Conservation (phyloP, 2,888 invertebrate genomes). For the Leucozona laternaria region DNA sequence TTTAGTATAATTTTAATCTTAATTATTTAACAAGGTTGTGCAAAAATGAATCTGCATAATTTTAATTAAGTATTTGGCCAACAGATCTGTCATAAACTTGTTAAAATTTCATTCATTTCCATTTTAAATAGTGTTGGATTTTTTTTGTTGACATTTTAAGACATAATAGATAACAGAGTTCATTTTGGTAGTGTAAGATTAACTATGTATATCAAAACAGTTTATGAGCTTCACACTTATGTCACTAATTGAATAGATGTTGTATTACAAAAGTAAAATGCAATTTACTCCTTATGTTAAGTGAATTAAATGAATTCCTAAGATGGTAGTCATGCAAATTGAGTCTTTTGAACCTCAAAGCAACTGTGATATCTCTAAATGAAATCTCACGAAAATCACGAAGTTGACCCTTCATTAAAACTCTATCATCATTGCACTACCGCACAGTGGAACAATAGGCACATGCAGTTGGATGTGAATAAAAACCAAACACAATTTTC, state of each 20-base stretch:
- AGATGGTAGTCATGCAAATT: background rate
- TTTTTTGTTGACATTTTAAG: slow-evolving; percentile 7
- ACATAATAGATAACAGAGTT: background rate
- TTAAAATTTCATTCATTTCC: slow-evolving; percentile 1
- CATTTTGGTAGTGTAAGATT: background rate
- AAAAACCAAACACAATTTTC: too few species aligned
- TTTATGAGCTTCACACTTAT: slow-evolving; percentile 16
- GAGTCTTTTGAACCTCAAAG: slow-evolving; percentile 27
- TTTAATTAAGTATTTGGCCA: background rate
- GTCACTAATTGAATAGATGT: slow-evolving; percentile 11
- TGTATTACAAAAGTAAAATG: slow-evolving; percentile 3
- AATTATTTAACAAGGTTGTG: slow-evolving; percentile 27
- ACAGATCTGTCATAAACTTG: slow-evolving; percentile 12
- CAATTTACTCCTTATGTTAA: slow-evolving; percentile 12
- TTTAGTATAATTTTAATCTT: slow-evolving; percentile 14
- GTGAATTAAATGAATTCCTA: background rate
- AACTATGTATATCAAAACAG: background rate
- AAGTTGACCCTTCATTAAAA: slow-evolving; percentile 15
- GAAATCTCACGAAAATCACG: slow-evolving; percentile 19
- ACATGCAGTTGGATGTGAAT: too few species aligned
- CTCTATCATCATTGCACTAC: background rate
- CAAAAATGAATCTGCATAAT: slow-evolving; percentile 33
- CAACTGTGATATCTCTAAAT: slow-evolving; percentile 27
- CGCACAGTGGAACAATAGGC: background rate
- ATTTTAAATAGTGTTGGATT: background rate